A percentile compares a stretch with the other conserved stretches of the same genome.
Evolutionary conservation across 2,797 vertebrate genomes (phyloP).

Genomic region (Aphelocoma californica): DNA sequence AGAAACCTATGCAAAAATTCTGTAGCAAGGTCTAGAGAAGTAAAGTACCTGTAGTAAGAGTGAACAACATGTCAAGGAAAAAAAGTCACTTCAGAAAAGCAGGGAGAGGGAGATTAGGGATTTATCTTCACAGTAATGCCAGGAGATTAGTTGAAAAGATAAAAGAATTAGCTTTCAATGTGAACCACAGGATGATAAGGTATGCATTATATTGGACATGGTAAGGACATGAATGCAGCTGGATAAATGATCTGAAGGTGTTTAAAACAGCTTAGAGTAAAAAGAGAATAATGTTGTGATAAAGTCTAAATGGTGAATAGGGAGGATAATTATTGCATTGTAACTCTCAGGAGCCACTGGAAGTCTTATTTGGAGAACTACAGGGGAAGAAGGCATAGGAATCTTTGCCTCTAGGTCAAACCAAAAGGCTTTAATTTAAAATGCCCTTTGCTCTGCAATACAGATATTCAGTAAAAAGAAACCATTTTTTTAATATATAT

Average conservation of each 20-base stretch:
- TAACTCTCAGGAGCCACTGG: slow-evolving; percentile 36
- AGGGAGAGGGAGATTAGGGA: slow-evolving; percentile 61
- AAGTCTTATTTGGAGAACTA: slow-evolving; percentile 31
- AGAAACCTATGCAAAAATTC: slow-evolving; percentile 20
- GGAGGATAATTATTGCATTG: slow-evolving; percentile 50
- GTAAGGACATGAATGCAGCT: slow-evolving; percentile 61
- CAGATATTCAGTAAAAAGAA: background rate
- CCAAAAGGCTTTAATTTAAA: slow-evolving; percentile 19
- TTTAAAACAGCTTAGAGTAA: slow-evolving; percentile 67
- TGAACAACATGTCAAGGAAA: slow-evolving; percentile 61
- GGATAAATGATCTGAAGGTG: slow-evolving; percentile 65
- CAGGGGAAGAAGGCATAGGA: background rate
- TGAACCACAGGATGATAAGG: slow-evolving; percentile 63
- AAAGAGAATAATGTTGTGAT: slow-evolving; percentile 64
- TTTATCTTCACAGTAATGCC: slow-evolving; percentile 67
- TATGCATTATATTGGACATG: slow-evolving; percentile 62
- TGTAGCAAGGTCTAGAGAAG: background rate
- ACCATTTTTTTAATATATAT: no score
- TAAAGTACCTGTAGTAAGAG: slow-evolving; percentile 29
- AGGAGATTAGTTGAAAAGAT: slow-evolving; percentile 68
- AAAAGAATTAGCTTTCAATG: slow-evolving; percentile 66
- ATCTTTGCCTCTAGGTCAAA: slow-evolving; percentile 11
- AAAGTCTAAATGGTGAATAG: slow-evolving; percentile 54
- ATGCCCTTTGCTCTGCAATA: background rate
- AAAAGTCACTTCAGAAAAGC: slow-evolving; percentile 64